These are phyloP conservation scores for Euphonia xanthogaster DNA, from an alignment of 2,797 vertebrate species.

Conservation along the genomic window DNA sequence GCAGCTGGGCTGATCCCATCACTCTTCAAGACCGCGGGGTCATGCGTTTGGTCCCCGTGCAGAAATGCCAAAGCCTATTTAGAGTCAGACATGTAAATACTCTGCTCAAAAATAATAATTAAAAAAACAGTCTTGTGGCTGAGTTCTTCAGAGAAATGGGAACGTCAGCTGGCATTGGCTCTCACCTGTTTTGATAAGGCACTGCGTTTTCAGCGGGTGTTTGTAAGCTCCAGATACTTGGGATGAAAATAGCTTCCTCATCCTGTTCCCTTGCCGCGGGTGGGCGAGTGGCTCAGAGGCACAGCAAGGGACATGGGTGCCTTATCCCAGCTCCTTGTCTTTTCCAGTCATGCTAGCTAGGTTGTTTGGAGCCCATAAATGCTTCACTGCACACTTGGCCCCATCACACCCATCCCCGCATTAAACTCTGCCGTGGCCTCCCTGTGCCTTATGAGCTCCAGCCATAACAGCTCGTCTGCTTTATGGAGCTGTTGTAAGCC, in stretches of 20 bases:
- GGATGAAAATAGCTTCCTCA: not conserved
- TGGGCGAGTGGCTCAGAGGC: not conserved
- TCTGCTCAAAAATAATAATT: not conserved
- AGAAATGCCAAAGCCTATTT: not conserved
- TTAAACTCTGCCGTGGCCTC: not conserved
- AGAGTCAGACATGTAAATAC: not conserved
- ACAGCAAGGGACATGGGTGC: not conserved
- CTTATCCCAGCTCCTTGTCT: not conserved
- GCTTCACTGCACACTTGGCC: not conserved
- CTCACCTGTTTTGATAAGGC: not conserved
- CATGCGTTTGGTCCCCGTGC: not conserved
- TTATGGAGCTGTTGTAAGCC: not conserved
- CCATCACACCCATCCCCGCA: fast-evolving
- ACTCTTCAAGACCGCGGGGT: fast-evolving
- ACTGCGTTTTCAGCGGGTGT: not conserved
- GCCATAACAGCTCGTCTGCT: not conserved
- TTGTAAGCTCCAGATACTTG: not conserved
- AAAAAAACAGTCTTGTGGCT: not conserved
- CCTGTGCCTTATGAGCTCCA: fast-evolving
- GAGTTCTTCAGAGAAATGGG: not conserved
- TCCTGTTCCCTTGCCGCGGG: not conserved
- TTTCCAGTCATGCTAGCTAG: not conserved
- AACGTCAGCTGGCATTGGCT: not conserved
- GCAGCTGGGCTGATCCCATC: not conserved
- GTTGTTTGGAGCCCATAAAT: not conserved